Base-by-base conservation (phyloP, 2,888 invertebrate genomes). In the Unio delphinus region DNA sequence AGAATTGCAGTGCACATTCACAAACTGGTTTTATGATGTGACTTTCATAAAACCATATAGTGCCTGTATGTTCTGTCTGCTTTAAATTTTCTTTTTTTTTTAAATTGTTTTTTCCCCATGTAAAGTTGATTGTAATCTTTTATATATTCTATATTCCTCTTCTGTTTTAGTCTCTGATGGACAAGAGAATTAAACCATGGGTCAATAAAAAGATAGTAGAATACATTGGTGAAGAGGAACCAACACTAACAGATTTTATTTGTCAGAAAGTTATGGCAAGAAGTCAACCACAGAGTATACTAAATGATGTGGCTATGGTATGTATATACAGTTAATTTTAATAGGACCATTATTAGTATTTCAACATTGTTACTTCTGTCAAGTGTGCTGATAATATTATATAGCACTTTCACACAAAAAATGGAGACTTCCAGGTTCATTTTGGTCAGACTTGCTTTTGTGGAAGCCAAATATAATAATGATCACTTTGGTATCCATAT, bases 161-260 rank as follows among this genome's bases (percentile, higher is more conserved):
- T 63, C n/a, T 74, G 55, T 69, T 77, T 2, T 82, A 90, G 93
- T 93, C 92, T 93, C 93, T 92, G 83, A 98, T 99, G 96, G 97
- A 98, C 90, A 95, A 95, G 89, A 94, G 98, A 90, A 98, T 99
- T 89, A 94, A 97, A 77, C 99, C 99, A 62, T 99, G 99, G 99
- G 98, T 99, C 84, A 98, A 98, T 91, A 99, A 99, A 92, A 99
- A 99, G 92, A 98, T 99, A 70, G 95, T 98, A 78, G 99, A 99
- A 91, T 99, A 99, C 91, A 98, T 99, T 89, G 99, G 99, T 57
- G 99, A 99, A 91, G 99, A 99, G 26, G 99, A 99, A 91, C 96
- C 96, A 55, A 97, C 98, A 20, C 92, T 99, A 67, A 97, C 98
- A n/a, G 98, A 99, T 92, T 99, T 99, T 92, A 99, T 99, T 89